Base-by-base conservation (phyloP, 2,888 invertebrate genomes). In the Suillia variegata region DNA sequence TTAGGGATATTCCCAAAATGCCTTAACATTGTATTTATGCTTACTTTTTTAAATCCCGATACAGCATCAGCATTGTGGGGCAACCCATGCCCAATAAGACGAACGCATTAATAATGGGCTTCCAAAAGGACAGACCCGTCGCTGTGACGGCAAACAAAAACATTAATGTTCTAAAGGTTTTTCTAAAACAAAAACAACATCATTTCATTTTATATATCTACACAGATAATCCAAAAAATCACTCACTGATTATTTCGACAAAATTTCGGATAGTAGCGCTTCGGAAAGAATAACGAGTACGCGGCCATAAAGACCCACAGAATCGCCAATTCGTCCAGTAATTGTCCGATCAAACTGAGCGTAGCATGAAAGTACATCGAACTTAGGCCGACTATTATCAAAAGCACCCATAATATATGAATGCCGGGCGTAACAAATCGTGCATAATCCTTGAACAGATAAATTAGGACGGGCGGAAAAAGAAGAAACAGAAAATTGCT, bases 281-380 rank as follows among this genome's bases (percentile, higher is more conserved):
- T 85, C 22, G 91, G 91, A 58, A 88, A 85, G 82, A 91, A 92
- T 83, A 92, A 85, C 33, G 90, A 88, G 76, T 91, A 89, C 4
- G 88, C 89, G 20, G 90, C 89, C 85, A 91, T 89, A 68, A 90
- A 88, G 1, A 92, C 88, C 93, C 93, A 93, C 49, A 93, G 77
- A 74, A 93, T 93, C 48, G 92, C 88, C 66, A 93, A 81, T 78
- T 93, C 93, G 81, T 93, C 93, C 59, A 93, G 80, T 31, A 93
- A 80, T 82, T 93, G 93, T 22, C 92, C 91, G 67, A 92, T 87
- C 70, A 93, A 84, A 71, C 92, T 92, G 31, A 93, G 83, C 2
- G 93, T 93, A 5, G 93, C 92, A 82, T 93, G 93, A 76, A 93
- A 93, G 78, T 93, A 93, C 63, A 91, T 92, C 31, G 92, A 92